Conservation (phyloP, 2,797 vertebrate species). For the Rhabdophis nuchalis region DNA sequence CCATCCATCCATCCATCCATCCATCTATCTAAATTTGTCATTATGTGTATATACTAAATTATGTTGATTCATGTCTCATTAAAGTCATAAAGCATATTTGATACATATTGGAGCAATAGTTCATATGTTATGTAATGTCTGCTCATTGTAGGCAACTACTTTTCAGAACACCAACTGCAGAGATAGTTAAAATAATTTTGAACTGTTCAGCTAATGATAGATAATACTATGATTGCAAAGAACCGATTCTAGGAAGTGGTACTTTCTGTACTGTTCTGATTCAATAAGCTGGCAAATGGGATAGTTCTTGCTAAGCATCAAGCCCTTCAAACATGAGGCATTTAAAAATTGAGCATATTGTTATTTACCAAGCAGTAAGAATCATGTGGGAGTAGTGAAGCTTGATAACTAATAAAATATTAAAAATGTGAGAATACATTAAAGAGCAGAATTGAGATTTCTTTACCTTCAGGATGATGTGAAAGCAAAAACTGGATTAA, state of each 20-base stretch:
- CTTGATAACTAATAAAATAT: slow-evolving; percentile 5
- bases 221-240: not conserved
- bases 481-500: not conserved
- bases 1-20: not conserved
- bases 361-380: not conserved
- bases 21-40: not conserved
- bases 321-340: not conserved
- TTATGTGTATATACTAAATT: not conserved
- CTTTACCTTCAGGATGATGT: not conserved
- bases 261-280: not conserved
- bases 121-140: not conserved
- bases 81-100: not conserved
- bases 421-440: not conserved
- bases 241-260: not conserved
- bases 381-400: not conserved
- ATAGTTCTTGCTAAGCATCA: not conserved
- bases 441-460: not conserved
- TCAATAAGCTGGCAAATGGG: not conserved
- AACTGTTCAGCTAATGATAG: not conserved
- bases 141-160: not conserved
- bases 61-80: not conserved
- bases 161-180: not conserved
- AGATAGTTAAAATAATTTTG: not conserved
- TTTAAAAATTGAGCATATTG: slow-evolving; percentile 17
- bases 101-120: not conserved